Evolutionary conservation across 2,113 vertebrate species (phyloP), one percentile per base, ranked within the genome.

Genomic region (Eulemur rufifrons): DNA sequence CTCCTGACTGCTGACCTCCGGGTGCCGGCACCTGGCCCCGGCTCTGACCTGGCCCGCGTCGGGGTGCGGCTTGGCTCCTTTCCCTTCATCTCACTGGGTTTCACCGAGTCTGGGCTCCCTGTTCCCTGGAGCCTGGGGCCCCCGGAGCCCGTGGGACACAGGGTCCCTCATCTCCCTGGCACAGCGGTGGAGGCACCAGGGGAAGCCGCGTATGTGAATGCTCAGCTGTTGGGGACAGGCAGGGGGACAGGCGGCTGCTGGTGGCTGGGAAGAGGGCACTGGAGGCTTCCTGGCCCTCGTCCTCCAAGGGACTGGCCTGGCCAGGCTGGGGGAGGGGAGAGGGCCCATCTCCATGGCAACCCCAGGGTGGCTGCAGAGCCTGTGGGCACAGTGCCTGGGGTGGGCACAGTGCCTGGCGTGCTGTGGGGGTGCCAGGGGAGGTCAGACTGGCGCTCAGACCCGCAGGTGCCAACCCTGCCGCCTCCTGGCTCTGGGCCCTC

Each of bases 281-380:
- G 0, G 54, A 15, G n/a, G 56, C 29, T 54, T 63, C 42, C 61
- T 3, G 1, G 18, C 12, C 17, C 37, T 52, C 32, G 37, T 59
- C 27, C 34, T 56, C 25, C 34, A 1, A 3, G 54, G 64, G 94
- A 14, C 69, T 37, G 37, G 50, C 74, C 66, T 23, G 74, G 50
- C 50, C 50, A 13, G 54, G 63, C 17, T 17, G 25, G 73, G 80
- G 54, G 32, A 56, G 32, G 11, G 78, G 80, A 39, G 21, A 29
- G 21, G 59, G 64, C 23, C 64, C 8, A 27, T 96, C 80, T 89
- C 95, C 94, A 71, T 39, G 74, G 86, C 74, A 82, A 73, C 42
- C 25, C 56, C 76, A 27, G n/a, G 37, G 47, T 29, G 45, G 52
- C 93, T 11, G 9, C 56, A 42, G 89, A 84, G 85, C 56, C 50